Evolutionary conservation across 2,113 vertebrate species (phyloP).

Genomic region (Paramormyrops kingsleyae): DNA sequence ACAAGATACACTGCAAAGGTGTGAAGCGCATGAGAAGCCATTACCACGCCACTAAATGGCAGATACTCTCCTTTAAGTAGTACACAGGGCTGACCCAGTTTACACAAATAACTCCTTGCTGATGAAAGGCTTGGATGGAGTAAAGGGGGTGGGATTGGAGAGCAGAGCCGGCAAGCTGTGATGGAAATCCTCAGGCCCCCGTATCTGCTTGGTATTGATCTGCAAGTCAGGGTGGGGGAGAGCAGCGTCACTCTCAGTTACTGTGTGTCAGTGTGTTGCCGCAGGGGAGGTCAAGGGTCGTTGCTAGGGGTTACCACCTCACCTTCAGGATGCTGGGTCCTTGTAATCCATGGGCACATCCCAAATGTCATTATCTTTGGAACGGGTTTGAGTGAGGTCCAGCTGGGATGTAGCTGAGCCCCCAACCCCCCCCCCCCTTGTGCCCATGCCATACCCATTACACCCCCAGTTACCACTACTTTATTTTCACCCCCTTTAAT

Average conservation of each 20-base stretch:
- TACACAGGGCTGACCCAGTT: constrained; percentile 3
- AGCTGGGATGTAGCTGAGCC: neutral
- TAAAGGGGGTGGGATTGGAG: neutral
- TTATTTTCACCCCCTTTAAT: neutral
- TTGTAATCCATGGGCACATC: neutral
- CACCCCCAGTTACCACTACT: neutral
- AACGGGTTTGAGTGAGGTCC: neutral
- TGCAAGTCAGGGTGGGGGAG: neutral
- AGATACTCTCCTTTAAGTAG: neutral
- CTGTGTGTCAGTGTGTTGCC: neutral
- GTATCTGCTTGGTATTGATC: neutral
- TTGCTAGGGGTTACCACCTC: neutral
- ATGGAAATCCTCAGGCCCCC: neutral
- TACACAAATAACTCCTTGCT: constrained; percentile 3
- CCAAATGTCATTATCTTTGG: neutral
- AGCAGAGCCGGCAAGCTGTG: neutral
- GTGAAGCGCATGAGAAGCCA: neutral
- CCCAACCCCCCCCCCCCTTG: too few species aligned
- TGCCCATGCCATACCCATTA: neutral
- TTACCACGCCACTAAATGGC: neutral
- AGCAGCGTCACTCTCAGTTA: too few species aligned
- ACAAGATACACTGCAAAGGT: neutral
- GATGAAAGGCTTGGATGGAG: neutral
- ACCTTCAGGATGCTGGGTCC: neutral
- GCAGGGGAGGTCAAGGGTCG: neutral